A percentile compares a stretch with the other conserved stretches of the same genome.
phyloP scores from a whole-genome alignment of 2,797 vertebrate species.

The Sternotherus odoratus region DNA sequence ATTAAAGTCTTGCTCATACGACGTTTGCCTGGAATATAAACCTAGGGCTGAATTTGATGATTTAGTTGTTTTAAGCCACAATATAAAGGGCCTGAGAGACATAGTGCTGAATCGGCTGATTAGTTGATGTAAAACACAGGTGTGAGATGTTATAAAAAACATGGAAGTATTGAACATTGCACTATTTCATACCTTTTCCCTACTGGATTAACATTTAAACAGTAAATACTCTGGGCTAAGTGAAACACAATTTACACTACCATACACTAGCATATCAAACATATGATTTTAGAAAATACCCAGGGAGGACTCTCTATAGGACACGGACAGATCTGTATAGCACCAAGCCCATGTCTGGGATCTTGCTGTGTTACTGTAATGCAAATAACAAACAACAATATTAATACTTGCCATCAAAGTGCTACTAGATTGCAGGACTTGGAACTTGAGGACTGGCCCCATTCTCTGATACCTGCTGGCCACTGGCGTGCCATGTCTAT shows the following conservation, averaged over 20 bases:
- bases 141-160: not conserved
- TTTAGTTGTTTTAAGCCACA: not conserved
- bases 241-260: not conserved
- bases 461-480: fast-evolving
- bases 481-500: fast-evolving
- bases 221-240: not conserved
- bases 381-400: not conserved
- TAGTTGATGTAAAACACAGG: not conserved
- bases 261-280: not conserved
- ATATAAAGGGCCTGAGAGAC: not conserved
- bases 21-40: not conserved
- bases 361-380: not conserved
- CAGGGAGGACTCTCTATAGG: not conserved
- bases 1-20: not conserved
- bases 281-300: not conserved
- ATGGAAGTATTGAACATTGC: fast-evolving
- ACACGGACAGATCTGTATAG: not conserved
- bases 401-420: not conserved
- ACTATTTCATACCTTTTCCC: not conserved
- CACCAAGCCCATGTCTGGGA: not conserved
- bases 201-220: not conserved
- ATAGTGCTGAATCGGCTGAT: not conserved
- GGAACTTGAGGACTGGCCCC: not conserved
- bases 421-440: not conserved
- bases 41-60: not conserved